A percentile compares a stretch with the other conserved stretches of the same genome.
Evolutionary conservation across 2,113 vertebrate genomes (phyloP).

Genomic region (Taxidea taxus): DNA sequence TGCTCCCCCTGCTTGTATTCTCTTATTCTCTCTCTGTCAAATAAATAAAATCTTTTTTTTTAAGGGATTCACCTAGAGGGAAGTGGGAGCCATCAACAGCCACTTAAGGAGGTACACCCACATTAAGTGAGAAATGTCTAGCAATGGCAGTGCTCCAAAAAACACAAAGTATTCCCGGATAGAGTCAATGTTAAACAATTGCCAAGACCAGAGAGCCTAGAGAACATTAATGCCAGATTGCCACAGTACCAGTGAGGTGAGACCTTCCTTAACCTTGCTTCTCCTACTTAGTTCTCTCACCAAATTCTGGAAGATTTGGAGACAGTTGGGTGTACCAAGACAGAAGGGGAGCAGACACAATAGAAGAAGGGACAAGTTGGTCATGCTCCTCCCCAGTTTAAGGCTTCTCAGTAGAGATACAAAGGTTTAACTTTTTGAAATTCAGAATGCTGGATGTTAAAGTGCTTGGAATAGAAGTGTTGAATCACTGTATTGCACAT

Average conservation of each 20-base stretch:
- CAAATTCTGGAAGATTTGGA: background rate
- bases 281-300: background rate
- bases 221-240: background rate
- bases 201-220: background rate
- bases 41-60: too few species aligned
- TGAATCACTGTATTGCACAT: background rate
- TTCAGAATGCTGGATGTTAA: background rate
- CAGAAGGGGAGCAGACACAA: background rate
- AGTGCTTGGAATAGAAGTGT: background rate
- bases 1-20: too few species aligned
- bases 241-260: background rate
- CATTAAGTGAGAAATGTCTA: too few species aligned
- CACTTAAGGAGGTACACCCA: background rate
- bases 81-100: background rate
- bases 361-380: background rate
- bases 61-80: background rate
- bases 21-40: too few species aligned
- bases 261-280: background rate
- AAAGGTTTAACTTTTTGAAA: background rate
- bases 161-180: background rate
- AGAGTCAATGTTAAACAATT: background rate
- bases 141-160: background rate
- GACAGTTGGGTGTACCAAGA: background rate
- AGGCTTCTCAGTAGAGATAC: background rate
- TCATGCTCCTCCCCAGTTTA: background rate